Base-by-base conservation (phyloP, 2,888 invertebrate species). In the Lochmaea crataegi region DNA sequence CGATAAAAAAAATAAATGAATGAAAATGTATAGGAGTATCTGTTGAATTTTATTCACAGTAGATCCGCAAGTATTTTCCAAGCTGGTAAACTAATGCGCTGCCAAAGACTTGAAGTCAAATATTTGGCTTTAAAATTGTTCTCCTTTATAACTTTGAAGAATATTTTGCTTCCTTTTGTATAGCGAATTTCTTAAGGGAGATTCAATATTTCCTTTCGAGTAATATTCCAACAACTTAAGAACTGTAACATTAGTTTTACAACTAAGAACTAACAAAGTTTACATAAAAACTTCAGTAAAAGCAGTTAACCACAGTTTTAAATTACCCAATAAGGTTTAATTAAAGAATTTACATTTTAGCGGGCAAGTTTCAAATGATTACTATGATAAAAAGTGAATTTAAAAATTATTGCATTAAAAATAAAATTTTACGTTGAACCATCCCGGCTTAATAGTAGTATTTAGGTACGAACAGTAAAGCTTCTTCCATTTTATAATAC, bases 171-270 rank as follows among this genome's bases (percentile, higher is more conserved):
- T 48, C 6, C 48, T 48, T 48, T 48, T 14, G 32, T 38, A 7
- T 1, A 38, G 6, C 48, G n/a, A 48, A n/a, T 48, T 48, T n/a
- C 48, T 48, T n/a, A 1, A n/a, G n/a, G 48, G 1, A 48, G n/a
- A 48, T 48, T n/a, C 48, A n/a, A 48, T 48, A 48, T 14, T 48
- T 45, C 45, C 45, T 45, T 45, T 12, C 45, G 14, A 48, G n/a
- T 7, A 48, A 14, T 48, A 48, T 48, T 48, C 48, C n/a, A 48
- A 48, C n/a, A n/a, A 48, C n/a, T 14, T 48, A n/a, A n/a, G n/a
- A 45, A n/a, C n/a, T 48, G n/a, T 48, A 48, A 48, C n/a, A n/a
- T 14, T n/a, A 48, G n/a, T 48, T 45, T 48, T 48, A 48, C 48
- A n/a, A 48, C 48, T n/a, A 7, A n/a, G n/a, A n/a, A 48, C n/a